Base-by-base conservation (phyloP, 2,797 vertebrate species). In the Sebastes kiyomatsui region DNA sequence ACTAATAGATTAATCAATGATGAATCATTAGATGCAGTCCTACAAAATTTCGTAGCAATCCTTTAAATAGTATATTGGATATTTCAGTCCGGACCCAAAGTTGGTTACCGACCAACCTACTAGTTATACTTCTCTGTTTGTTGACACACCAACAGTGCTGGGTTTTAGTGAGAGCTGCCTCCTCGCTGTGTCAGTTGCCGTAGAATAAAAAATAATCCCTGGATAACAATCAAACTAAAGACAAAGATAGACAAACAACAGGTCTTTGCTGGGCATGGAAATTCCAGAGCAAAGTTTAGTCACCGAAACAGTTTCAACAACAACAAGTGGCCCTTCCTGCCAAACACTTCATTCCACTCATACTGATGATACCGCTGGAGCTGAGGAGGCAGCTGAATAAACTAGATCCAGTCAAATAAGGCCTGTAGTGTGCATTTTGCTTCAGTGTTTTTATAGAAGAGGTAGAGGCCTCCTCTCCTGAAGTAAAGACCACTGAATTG, bases 301-400 rank as follows among this genome's bases (percentile, higher is more conserved):
- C 42, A 59, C 27, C 6, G 16, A 28, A 25, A 20, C 56, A 77
- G 58, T 54, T 62, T 54, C n/a, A 67, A 16, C 20, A 20, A 35
- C 30, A 20, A 35, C 30, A 13, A 18, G 30, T 4, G 9, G 4
- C 11, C 2, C 49, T 23, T 54, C 25, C 28, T 42, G 46, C 20
- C 33, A 25, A 30, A 27, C 14, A 7, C 3, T 13, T 64, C 58
- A 58, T 80, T 80, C 58, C 59, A 16, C 7, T 65, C 66, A 28
- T 27, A 13, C 32, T n/a, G 49, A 64, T 4, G 8, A 58, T 5
- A 30, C n/a, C n/a, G n/a, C n/a, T n/a, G 7, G 14, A 28, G 54
- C 60, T 6, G 59, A 60, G 1, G 75, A 30, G 14, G 61, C 52
- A 11, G 38, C 61, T 35, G 16, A 49, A 3, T 12, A 5, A 67